phyloP scores from a whole-genome alignment of 2,888 invertebrate genomes.

The Bombylius major region DNA sequence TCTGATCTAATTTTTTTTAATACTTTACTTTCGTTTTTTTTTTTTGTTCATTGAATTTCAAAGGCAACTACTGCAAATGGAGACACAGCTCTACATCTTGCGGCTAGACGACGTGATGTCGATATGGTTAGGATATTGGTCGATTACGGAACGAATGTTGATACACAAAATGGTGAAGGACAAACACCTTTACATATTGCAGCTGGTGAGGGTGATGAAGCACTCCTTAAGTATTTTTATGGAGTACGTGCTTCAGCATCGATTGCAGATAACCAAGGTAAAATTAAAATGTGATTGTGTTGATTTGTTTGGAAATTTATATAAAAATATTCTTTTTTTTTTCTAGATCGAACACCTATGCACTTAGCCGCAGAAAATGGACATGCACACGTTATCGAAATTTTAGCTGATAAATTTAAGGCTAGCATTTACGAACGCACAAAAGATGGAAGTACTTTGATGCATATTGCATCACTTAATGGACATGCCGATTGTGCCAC shows the following conservation, averaged over 20 bases:
- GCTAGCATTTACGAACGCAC: slow-evolving; percentile 93
- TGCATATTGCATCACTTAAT: slow-evolving; percentile 95
- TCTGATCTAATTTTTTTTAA: neutral
- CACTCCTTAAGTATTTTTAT: slow-evolving; percentile 88
- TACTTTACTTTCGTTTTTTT: neutral
- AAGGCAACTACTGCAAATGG: slow-evolving; percentile 71
- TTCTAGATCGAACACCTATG: slow-evolving; percentile 86
- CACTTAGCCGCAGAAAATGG: slow-evolving; percentile 97
- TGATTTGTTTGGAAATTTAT: neutral
- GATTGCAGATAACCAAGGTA: slow-evolving; percentile 83
- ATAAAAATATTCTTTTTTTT: neutral
- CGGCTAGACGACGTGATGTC: slow-evolving; percentile 81
- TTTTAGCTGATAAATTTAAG: slow-evolving; percentile 93
- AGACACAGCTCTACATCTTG: slow-evolving; percentile 90
- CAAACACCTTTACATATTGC: slow-evolving; percentile 93
- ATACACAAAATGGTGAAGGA: slow-evolving; percentile 86
- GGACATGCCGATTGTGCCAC: slow-evolving; percentile 98
- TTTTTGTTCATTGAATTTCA: neutral
- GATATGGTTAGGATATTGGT: slow-evolving; percentile 87
- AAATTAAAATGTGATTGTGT: slow-evolving; percentile 8
- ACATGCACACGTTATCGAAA: slow-evolving; percentile 88
- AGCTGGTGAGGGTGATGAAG: slow-evolving; percentile 90
- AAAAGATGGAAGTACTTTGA: slow-evolving; percentile 94
- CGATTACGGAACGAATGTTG: slow-evolving; percentile 84
- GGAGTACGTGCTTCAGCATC: slow-evolving; percentile 89